Evolutionary conservation across 2,888 invertebrate species (phyloP).

Genomic region (Plagodis dolabraria): DNA sequence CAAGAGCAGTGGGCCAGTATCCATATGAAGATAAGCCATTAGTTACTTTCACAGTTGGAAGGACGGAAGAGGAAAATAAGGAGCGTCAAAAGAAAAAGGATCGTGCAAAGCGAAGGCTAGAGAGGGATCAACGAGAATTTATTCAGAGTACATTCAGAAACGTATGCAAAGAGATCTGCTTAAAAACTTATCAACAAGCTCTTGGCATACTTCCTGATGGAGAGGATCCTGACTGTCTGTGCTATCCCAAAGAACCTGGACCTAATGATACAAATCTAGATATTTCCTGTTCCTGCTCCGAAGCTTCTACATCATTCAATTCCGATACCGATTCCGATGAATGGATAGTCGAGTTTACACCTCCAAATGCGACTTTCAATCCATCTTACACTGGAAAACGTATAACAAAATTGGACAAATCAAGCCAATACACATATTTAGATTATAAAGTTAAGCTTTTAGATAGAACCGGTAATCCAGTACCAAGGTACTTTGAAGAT

Average conservation of each 20-base stretch:
- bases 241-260: constrained; percentile 63
- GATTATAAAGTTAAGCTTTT: constrained; percentile 72
- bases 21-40: constrained; percentile 76
- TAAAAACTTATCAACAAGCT: constrained; percentile 77
- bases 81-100: constrained; percentile 67
- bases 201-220: constrained; percentile 66
- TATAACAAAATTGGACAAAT: constrained; percentile 50
- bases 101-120: constrained; percentile 65
- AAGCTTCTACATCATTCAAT: constrained; percentile 53
- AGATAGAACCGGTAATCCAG: constrained; percentile 68
- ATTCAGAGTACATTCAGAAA: constrained; percentile 73
- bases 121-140: constrained; percentile 69
- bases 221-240: constrained; percentile 67
- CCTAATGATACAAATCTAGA: constrained; percentile 56
- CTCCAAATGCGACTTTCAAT: constrained; percentile 69
- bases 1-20: constrained; percentile 65
- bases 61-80: constrained; percentile 74
- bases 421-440: constrained; percentile 68
- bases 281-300: constrained; percentile 73
- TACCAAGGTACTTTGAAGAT: constrained; percentile 72
- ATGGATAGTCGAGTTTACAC: constrained; percentile 80
- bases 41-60: constrained; percentile 70
- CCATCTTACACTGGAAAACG: constrained; percentile 64
- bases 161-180: constrained; percentile 75
- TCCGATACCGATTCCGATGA: constrained; percentile 76